Evolutionary conservation across 2,888 invertebrate species (phyloP), one percentile per base, ranked within the genome.

Genomic region (Criorhina ranunculi): DNA sequence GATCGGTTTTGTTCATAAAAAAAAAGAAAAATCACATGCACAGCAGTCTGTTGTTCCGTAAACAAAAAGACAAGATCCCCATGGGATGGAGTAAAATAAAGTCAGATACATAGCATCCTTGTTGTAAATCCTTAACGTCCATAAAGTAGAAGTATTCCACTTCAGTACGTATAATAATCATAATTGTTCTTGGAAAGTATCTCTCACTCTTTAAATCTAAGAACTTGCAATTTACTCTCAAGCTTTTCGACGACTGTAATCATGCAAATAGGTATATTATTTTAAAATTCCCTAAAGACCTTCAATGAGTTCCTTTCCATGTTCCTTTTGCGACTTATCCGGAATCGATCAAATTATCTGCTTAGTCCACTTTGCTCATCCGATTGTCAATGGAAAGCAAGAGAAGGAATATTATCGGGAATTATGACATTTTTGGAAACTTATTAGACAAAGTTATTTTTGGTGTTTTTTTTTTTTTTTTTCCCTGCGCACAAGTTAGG

Each of bases 361-460:
- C 62, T 53, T 53, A 67, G 42, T 51, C 60, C 55, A 69, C 40
- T 64, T 57, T 33, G 44, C 24, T 66, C 44, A 82, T 82, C 59
- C 64, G 66, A 77, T 77, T 82, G 69, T 77, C 42, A 72, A 44
- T 77, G 66, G 44, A 72, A 66, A 77, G 66, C 77, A 64, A 60
- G 40, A 37, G 37, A 24, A 59, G 44, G 75, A 59, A 72, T 78
- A 83, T 55, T 78, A 73, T 83, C 82, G 72, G 42, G 67, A 73
- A 79, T 73, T 79, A 83, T 83, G 66, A 73, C 62, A 79, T 24
- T 24, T 24, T 73, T 83, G 55, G 62, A 57, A 83, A 78, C 70
- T 72, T 82, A 72, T 77, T 66, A 66, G 60, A 59, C 19, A 60
- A 29, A n/a, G 29, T 33, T 57, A 0, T 5, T 49, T 35, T 46